phyloP scores from a whole-genome alignment of 2,113 vertebrate genomes.

The Gymnocephalus cernua region DNA sequence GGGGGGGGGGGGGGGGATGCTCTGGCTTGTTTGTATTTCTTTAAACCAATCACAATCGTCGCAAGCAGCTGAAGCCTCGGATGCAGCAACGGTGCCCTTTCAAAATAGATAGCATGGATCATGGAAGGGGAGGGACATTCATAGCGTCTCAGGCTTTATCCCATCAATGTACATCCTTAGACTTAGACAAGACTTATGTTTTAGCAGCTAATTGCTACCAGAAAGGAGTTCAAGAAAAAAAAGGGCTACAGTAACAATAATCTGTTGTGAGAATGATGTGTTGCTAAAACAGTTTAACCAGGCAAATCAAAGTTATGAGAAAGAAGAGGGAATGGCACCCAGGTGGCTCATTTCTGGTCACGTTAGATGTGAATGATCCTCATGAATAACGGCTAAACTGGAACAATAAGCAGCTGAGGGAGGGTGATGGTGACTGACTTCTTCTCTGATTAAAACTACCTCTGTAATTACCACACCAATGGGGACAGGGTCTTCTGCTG shows the following conservation, averaged over 20 bases:
- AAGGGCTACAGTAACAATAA: not conserved
- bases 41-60: too few species aligned
- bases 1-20: too few species aligned
- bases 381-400: constrained; percentile 28
- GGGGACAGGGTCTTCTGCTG: constrained; percentile 65
- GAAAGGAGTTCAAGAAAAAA: not conserved
- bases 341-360: not conserved
- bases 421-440: constrained; percentile 32
- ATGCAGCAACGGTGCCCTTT: too few species aligned
- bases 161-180: too few species aligned
- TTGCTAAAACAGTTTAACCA: not conserved
- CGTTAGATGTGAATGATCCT: constrained; percentile 9
- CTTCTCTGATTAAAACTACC: constrained; percentile 70
- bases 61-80: too few species aligned
- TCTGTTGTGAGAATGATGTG: not conserved
- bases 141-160: too few species aligned
- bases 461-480: constrained; percentile 67
- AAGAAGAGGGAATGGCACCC: not conserved
- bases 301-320: not conserved
- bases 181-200: too few species aligned
- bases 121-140: too few species aligned
- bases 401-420: constrained; percentile 29
- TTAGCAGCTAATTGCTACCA: not conserved
- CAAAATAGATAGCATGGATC: too few species aligned
- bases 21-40: too few species aligned